These are phyloP conservation scores for Todus mexicanus DNA, from an alignment of 2,797 vertebrate genomes.

Conservation along the genomic window DNA sequence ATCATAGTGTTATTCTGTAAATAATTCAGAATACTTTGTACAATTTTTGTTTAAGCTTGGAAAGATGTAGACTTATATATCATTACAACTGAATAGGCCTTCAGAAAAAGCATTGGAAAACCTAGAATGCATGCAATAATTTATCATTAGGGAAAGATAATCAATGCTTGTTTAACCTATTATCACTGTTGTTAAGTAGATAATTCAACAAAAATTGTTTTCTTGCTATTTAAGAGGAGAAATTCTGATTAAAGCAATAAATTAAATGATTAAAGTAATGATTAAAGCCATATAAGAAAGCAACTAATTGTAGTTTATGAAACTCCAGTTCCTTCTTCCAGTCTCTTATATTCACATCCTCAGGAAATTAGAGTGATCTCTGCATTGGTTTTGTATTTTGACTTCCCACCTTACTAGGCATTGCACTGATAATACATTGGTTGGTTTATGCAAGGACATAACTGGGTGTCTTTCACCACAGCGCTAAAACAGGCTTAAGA, in stretches of 20 bases:
- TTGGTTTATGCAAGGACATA: not conserved
- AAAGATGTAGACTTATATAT: not conserved
- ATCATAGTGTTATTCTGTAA: not conserved
- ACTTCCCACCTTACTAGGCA: not conserved
- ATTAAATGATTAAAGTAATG: constrained; percentile 1
- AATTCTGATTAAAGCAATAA: constrained; percentile 43
- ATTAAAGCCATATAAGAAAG: constrained; percentile 9
- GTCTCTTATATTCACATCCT: not conserved
- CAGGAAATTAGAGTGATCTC: not conserved
- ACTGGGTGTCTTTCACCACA: not conserved
- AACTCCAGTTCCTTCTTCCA: not conserved
- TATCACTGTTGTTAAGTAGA: constrained; percentile 34
- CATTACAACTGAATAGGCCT: not conserved
- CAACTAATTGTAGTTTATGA: not conserved
- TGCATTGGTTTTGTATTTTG: not conserved
- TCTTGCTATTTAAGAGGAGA: constrained; percentile 49
- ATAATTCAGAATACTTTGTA: not conserved
- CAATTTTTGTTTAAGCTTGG: not conserved
- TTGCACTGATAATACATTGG: not conserved
- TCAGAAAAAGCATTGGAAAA: constrained; percentile 34
- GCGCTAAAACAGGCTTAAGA: not conserved
- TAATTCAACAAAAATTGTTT: constrained; percentile 54
- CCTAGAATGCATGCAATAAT: not conserved
- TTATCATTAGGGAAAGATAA: constrained; percentile 53
- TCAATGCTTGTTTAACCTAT: constrained; percentile 53